Evolutionary conservation across 2,888 invertebrate species (phyloP).

Genomic region (Odontomyia ornata): DNA sequence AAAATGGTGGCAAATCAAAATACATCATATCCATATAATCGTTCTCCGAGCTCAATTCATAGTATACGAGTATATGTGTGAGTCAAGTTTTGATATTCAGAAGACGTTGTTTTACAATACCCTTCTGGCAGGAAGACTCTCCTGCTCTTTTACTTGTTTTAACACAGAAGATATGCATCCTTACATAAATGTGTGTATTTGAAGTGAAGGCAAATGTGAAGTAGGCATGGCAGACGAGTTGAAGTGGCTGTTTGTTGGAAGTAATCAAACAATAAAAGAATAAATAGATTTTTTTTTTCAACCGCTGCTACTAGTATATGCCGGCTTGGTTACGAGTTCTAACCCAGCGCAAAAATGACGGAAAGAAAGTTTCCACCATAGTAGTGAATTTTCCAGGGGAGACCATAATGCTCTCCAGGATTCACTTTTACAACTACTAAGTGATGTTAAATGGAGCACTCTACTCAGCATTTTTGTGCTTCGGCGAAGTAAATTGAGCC

Average conservation of each 20-base stretch:
- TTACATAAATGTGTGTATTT: no score
- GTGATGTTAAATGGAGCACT: not conserved
- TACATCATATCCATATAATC: no score
- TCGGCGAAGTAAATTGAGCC: not conserved
- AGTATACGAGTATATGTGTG: no score
- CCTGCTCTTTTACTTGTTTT: no score
- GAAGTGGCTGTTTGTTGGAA: not conserved
- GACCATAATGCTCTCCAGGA: not conserved
- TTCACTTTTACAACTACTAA: not conserved
- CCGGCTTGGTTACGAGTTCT: not conserved
- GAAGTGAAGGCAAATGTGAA: not conserved
- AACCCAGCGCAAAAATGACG: not conserved
- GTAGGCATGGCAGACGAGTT: not conserved
- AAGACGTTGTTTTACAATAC: no score
- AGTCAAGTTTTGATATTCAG: no score
- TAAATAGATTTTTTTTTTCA: not conserved
- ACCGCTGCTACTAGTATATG: not conserved
- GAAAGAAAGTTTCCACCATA: not conserved
- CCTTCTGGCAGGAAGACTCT: no score
- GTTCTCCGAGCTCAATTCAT: no score
- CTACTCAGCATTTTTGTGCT: not conserved
- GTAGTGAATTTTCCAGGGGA: no score
- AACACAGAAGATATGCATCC: no score
- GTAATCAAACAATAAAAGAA: slow-evolving; percentile 26
- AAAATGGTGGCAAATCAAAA: no score